Base-by-base conservation (phyloP, 2,113 vertebrate species). In the Toxotes jaculatrix region DNA sequence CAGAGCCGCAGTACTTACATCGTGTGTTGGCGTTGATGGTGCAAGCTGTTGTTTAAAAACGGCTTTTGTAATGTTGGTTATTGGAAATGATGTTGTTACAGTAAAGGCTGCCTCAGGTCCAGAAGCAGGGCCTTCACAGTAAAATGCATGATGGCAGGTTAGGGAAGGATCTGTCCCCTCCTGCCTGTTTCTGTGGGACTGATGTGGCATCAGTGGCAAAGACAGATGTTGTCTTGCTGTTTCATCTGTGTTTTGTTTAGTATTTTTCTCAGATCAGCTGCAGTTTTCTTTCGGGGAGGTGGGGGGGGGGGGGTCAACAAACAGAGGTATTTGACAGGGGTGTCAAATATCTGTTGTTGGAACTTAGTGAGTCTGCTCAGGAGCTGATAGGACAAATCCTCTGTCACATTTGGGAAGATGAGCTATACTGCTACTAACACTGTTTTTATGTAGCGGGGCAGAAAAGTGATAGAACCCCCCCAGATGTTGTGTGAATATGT, bases 151-250 rank as follows among this genome's bases (percentile, higher is more conserved):
- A 14, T 21, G 10, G 56, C 17, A 27, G 31, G 40, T 63, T 31
- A 17, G 17, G 55, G 3, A 19, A 23, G 34, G 4, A 3, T 57
- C 32, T 11, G 43, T 16, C 14, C 43, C 43, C 27, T 27, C 38
- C n/a, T 27, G n/a, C 9, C 12, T 31, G 51, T 66, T n/a, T 23
- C 19, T 27, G 32, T 63, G 59, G n/a, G 19, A 4, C 31, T 61
- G 49, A 42, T 56, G 49, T 57, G 51, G 23, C 11, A 16, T 43
- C 63, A 57, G 71, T 17, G 61, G 49, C 62, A 47, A 27, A 75
- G 49, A 65, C 38, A 40, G 38, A 40, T 40, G 38, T 40, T 56
- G 31, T 27, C 23, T 42, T 21, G 27, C 27, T 45, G 51, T 57
- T 34, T 36, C 19, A 36, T 27, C 7, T 9, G 1, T 12, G 14